Evolutionary conservation across 2,888 invertebrate species (phyloP).

Genomic region (Camptogramma bilineatum): DNA sequence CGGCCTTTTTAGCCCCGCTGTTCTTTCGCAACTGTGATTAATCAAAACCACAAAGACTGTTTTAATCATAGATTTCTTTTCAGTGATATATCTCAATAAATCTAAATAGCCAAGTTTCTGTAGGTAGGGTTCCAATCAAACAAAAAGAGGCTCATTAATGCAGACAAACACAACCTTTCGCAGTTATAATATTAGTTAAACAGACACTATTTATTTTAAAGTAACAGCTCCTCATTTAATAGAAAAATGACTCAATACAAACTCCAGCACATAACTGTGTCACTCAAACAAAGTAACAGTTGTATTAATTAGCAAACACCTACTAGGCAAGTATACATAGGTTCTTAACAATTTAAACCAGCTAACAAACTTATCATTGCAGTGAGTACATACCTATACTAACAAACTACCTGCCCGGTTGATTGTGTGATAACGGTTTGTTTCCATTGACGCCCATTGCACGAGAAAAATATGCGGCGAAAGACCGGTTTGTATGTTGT

Average conservation of each 20-base stretch:
- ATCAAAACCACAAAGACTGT: too few relatives aligned
- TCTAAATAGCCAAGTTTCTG: too few relatives aligned
- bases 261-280: constrained; percentile 14
- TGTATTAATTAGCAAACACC: constrained; percentile 30
- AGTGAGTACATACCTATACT: constrained; percentile 17
- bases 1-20: too few relatives aligned
- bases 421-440: constrained; percentile 49
- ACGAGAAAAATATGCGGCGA: constrained; percentile 11
- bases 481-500: background rate
- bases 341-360: constrained; percentile 26
- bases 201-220: too few relatives aligned
- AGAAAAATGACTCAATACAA: background rate
- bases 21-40: too few relatives aligned
- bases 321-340: constrained; percentile 24
- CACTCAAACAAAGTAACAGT: constrained; percentile 29
- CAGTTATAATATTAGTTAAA: too few relatives aligned
- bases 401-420: constrained; percentile 46
- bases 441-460: constrained; percentile 48
- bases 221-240: too few relatives aligned
- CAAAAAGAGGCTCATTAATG: too few relatives aligned
- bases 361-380: constrained; percentile 30
- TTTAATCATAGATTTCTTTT: too few relatives aligned
- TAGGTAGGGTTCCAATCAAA: too few relatives aligned
- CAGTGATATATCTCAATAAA: too few relatives aligned
- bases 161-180: too few relatives aligned